Base-by-base conservation (phyloP, 2,113 vertebrate genomes). In the Paracanthobrama guichenoti region DNA sequence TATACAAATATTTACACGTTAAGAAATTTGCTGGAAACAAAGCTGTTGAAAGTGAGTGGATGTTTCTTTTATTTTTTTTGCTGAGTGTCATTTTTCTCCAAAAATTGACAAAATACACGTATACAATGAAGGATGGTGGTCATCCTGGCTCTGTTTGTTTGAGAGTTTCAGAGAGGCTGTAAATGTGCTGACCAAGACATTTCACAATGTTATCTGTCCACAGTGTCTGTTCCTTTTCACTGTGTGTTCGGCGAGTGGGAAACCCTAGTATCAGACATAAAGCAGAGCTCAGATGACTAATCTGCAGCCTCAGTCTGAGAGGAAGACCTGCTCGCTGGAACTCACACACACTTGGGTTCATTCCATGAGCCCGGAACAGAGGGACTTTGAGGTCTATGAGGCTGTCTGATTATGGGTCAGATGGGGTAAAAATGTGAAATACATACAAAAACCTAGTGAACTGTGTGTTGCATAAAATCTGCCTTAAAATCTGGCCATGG, bases 121-220 rank as follows among this genome's bases (percentile, higher is more conserved):
- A 50, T 50, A 50, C 14, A 16, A 50, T 42, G 53, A 77, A 77
- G 75, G 18, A 76, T 57, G 48, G 1, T 13, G n/a, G 46, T 50
- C 24, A 42, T 39, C 8, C 31, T 35, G 48, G 10, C 48, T 35
- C 4, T 24, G 20, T 24, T 26, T 48, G 71, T 18, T 64, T 60
- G 20, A 39, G 80, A 31, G 74, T 62, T 46, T 62, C 31, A 44
- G 1, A 62, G 77, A 24, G 14, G 26, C 76, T 18, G 76, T 64
- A 62, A 79, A 28, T 79, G 77, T 79, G 77, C 77, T 79, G 77
- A 79, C 8, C 57, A 18, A 18, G n/a, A 46, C 22, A 62, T 79
- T 79, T 79, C 55, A 62, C 55, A 62, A 60, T 62, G 35, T 79
- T 79, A 79, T 79, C 77, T 28, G 57, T 46, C 22, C 55, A 18